Conservation (phyloP, 2,797 vertebrate species). For the Emys orbicularis region DNA sequence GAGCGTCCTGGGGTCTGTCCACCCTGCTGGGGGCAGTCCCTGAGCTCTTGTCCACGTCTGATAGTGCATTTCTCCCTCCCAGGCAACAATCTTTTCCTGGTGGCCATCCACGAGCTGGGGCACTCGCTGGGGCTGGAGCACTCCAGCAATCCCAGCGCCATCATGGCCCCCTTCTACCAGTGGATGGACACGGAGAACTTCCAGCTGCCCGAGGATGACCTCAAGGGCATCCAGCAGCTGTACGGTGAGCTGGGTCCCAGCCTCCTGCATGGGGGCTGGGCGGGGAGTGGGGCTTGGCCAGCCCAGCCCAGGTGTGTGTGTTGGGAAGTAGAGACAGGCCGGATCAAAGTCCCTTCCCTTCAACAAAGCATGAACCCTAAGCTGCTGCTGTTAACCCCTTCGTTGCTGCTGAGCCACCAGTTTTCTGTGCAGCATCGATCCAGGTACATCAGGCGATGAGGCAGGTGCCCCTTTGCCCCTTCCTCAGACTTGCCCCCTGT, state of each 20-base stretch:
- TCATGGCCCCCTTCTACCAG: conserved; percentile 99
- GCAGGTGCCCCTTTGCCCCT: background rate
- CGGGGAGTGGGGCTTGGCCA: background rate
- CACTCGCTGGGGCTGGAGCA: conserved; percentile 96
- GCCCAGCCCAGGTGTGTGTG: background rate
- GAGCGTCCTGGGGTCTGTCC: background rate
- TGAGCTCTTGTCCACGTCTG: accelerated
- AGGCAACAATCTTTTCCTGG: conserved; percentile 98
- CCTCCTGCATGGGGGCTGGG: background rate
- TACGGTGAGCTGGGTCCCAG: conserved; percentile 85
- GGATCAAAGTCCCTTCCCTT: background rate
- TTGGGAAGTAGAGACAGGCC: background rate
- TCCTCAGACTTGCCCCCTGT: background rate
- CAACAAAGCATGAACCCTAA: background rate
- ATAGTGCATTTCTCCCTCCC: background rate
- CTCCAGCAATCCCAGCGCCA: conserved; percentile 95
- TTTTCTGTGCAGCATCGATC: background rate
- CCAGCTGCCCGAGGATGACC: conserved; percentile 94
- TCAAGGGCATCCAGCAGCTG: conserved; percentile 94
- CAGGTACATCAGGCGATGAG: too few species aligned
- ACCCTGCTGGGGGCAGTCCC: background rate
- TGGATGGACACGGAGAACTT: conserved; percentile 99
- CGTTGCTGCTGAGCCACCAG: background rate
- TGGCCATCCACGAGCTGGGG: conserved; percentile 95
- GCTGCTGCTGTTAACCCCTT: background rate